Evolutionary conservation across 2,113 vertebrate genomes (phyloP).

Genomic region (Hylia prasina): DNA sequence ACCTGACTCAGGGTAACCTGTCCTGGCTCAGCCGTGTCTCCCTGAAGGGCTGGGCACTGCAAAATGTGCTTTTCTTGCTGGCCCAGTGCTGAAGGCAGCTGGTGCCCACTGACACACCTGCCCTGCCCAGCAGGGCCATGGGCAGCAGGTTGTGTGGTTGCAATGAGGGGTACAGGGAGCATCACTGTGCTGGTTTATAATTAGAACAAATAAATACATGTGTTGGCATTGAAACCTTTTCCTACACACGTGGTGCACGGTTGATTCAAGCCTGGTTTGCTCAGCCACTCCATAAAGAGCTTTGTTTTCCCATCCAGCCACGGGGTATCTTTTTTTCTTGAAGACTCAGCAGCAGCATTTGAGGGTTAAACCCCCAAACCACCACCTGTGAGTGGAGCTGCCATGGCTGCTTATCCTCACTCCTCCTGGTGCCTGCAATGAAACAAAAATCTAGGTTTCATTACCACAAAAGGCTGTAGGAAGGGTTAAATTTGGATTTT

Average conservation of each 20-base stretch:
- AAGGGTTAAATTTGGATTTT: background rate
- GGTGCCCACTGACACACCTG: accelerated
- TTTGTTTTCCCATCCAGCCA: background rate
- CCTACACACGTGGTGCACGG: accelerated
- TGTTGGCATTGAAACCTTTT: accelerated
- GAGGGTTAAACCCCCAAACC: background rate
- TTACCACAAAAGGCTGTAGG: background rate
- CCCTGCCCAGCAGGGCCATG: accelerated
- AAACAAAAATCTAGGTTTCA: background rate
- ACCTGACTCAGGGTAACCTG: accelerated
- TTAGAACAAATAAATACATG: background rate
- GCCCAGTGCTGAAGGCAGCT: background rate
- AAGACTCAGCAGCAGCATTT: background rate
- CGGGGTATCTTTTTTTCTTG: background rate
- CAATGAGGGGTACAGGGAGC: accelerated
- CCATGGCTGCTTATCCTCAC: background rate
- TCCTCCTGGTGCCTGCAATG: background rate
- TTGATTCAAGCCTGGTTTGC: background rate
- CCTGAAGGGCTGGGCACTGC: background rate
- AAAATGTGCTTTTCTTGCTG: background rate
- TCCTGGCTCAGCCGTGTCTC: accelerated
- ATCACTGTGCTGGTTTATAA: background rate
- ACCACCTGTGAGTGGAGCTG: accelerated
- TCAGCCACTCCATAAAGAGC: background rate
- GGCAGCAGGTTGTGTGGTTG: accelerated